Evolutionary conservation across 2,113 vertebrate genomes (phyloP).

Genomic region (human (Homo sapiens)): GRCh38 chr12:76619001-76619500

Average conservation of each 20-base stretch:
- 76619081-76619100: not conserved
- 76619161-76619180: not conserved
- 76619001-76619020: not conserved
- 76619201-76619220: not conserved
- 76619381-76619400: slow-evolving; percentile 81
- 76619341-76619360: not conserved
- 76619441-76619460: slow-evolving; percentile 88
- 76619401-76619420: slow-evolving; percentile 91
- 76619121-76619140: not conserved
- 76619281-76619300: not conserved
- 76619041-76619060: not conserved
- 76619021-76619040: not conserved
- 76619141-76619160: not conserved
- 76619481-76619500: slow-evolving; percentile 90
- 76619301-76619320: not conserved
- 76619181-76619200: not conserved
- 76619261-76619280: not conserved
- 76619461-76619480: slow-evolving; percentile 92
- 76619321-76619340: not conserved
- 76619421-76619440: slow-evolving; percentile 91
- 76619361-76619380: not conserved
- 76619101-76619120: not conserved
- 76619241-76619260: not conserved
- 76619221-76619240: not conserved
- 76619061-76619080: not conserved